phyloP scores from a whole-genome alignment of 2,888 invertebrate species.

The Scaptomyza polygonia region DNA sequence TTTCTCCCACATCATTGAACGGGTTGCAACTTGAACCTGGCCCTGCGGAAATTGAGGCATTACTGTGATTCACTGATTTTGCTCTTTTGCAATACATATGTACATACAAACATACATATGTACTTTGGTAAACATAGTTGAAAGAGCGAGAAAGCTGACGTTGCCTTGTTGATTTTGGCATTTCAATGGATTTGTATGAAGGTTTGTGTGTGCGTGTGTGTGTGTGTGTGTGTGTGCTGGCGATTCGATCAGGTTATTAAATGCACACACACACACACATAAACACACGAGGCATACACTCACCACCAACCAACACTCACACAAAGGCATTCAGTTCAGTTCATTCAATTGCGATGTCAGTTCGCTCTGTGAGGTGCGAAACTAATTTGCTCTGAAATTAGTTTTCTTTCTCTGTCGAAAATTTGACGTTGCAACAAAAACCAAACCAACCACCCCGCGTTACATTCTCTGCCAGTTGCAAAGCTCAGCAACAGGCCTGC shows the following conservation, averaged over 20 bases:
- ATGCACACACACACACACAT: slow-evolving; percentile 54
- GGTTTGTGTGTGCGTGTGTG: slow-evolving; percentile 16
- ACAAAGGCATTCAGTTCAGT: slow-evolving; percentile 47
- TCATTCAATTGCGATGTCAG: slow-evolving; percentile 73
- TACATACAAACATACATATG: background rate
- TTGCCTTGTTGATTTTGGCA: slow-evolving; percentile 78
- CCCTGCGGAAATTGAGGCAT: slow-evolving; percentile 80
- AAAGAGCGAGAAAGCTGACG: slow-evolving; percentile 6
- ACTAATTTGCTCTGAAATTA: slow-evolving; percentile 81
- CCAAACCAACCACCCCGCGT: slow-evolving; percentile 21
- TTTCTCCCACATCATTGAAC: slow-evolving; percentile 39
- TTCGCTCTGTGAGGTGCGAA: slow-evolving; percentile 71
- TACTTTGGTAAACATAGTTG: slow-evolving; percentile 7
- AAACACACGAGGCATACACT: slow-evolving; percentile 11
- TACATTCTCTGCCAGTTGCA: slow-evolving; percentile 46
- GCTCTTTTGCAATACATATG: slow-evolving; percentile 51
- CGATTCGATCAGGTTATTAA: too few relatives aligned
- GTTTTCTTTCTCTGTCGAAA: slow-evolving; percentile 73
- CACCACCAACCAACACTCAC: background rate
- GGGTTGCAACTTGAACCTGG: slow-evolving; percentile 33
- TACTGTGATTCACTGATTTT: slow-evolving; percentile 78
- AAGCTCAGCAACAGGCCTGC: slow-evolving; percentile 25
- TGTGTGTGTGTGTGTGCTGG: slow-evolving; percentile 25
- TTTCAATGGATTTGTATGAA: slow-evolving; percentile 69
- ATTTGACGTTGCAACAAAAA: slow-evolving; percentile 58